Base-by-base conservation (phyloP, 37 sponge, comb jelly and placozoan genomes). In the Axinella damicornis region DNA sequence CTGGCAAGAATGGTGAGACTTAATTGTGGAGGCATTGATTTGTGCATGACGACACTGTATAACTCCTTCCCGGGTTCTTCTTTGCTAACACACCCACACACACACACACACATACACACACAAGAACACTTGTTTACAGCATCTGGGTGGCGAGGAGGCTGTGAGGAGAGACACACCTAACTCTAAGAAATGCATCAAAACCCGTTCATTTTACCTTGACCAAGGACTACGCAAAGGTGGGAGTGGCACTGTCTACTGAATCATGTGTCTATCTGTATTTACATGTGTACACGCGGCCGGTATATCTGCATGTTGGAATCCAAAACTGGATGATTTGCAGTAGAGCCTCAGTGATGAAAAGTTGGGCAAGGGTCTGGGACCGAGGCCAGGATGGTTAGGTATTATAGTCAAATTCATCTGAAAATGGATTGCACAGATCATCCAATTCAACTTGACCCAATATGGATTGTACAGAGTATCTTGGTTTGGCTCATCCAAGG, bases 1-100 rank as follows among this genome's bases (percentile, higher is more conserved):
- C 84, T 83, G 25, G 73, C 74, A 25, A 83, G 84, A 73, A 62
- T 83, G 84, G 84, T 83, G 34, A 39, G 67, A 53, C 5, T 60
- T n/a, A n/a, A n/a, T n/a, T 32, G 1, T 21, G n/a, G 2, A 57
- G 57, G 56, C 46, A 46, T 46, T 4, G 62, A 11, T 28, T 14
- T 61, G 11, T 61, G 11, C 12, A 14, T 11, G 2, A 14, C 11
- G 27, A 61, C 57, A 56, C 57, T 18, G 15, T 18, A 19, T 56
- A 18, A 19, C 57, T 19, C 57, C 18, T 15, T 19, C 15, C 18
- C 57, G 17, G 17, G 18, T 56, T 56, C 57, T n/a, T 25, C 63
- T 6, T 61, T 25, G 12, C 63, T 11, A 5, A 5, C 63, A 14
- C 63, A 5, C 69, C 20, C 69, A 2, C 36, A 2, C 69, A 5